phyloP scores from a whole-genome alignment of 2,888 invertebrate genomes.

The Hirtodrosophila cameraria region DNA sequence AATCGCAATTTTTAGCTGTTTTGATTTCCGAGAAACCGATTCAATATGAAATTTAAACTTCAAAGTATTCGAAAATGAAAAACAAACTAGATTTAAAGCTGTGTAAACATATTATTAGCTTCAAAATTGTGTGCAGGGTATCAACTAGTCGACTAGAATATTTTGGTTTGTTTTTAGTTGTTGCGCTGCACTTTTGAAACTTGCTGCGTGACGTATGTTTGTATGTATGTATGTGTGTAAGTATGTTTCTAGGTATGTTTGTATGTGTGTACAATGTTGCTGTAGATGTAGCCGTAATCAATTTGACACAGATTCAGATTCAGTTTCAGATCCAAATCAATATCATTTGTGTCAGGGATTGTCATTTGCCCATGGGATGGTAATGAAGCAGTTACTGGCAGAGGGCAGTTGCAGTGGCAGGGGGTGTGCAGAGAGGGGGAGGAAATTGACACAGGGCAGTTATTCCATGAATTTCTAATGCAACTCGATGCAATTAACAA shows the following conservation, averaged over 20 bases:
- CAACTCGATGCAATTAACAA: constrained; percentile 37
- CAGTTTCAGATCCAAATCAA: constrained; percentile 60
- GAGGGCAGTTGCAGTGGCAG: too few species aligned
- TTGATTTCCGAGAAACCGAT: too few species aligned
- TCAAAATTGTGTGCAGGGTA: too few species aligned
- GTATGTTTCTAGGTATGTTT: too few species aligned
- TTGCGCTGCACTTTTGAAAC: constrained; percentile 17
- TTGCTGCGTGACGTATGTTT: constrained; percentile 31
- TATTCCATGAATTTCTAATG: background rate
- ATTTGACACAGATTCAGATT: constrained; percentile 72
- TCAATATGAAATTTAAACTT: too few species aligned
- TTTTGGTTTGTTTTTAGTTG: constrained; percentile 11
- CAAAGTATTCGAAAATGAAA: too few species aligned
- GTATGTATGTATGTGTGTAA: too few species aligned
- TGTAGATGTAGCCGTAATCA: constrained; percentile 53
- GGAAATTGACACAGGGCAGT: background rate
- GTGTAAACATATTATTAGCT: too few species aligned
- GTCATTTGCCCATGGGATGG: constrained; percentile 31
- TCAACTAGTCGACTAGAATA: background rate
- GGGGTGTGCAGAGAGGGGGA: too few species aligned
- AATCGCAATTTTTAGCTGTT: too few species aligned
- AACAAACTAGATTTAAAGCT: too few species aligned
- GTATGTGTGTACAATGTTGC: too few species aligned
- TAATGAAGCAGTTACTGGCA: constrained; percentile 1
- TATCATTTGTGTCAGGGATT: constrained; percentile 53